phyloP scores from a whole-genome alignment of 1,140 invertebrate species.

The Drepana arcuata region DNA sequence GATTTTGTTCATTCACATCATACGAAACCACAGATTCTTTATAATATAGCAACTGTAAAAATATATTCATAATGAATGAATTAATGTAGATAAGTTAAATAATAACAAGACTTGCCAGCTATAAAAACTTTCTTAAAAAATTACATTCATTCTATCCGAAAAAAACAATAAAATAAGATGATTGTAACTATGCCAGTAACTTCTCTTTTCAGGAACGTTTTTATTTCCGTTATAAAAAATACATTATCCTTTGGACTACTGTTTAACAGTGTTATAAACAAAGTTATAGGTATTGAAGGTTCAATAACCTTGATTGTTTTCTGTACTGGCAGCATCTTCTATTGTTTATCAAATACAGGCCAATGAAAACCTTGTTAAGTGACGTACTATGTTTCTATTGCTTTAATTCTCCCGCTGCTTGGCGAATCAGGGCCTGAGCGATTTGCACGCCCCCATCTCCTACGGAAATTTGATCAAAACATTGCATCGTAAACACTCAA shows the following conservation, averaged over 20 bases:
- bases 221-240: too few species aligned
- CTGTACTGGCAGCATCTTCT: slow-evolving; percentile 23
- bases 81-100: too few species aligned
- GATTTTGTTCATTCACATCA: too few species aligned
- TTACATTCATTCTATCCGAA: too few species aligned
- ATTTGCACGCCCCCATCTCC: slow-evolving; percentile 21
- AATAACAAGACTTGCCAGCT: too few species aligned
- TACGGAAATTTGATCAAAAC: slow-evolving; percentile 39
- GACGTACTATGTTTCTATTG: slow-evolving; percentile 16
- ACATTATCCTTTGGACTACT: too few species aligned
- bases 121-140: too few species aligned
- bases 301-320: slow-evolving; percentile 9
- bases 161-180: slow-evolving; percentile 1
- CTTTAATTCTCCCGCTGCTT: slow-evolving; percentile 5
- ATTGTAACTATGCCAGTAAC: too few species aligned
- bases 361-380: slow-evolving; percentile 21
- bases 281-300: slow-evolving; percentile 8
- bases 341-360: slow-evolving; percentile 28
- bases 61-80: too few species aligned
- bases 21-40: too few species aligned
- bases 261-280: slow-evolving; percentile 2
- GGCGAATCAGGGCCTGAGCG: slow-evolving; percentile 10
- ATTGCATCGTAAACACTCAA: slow-evolving; percentile 21
- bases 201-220: too few species aligned
- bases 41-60: too few species aligned